phyloP scores from a whole-genome alignment of 37 sponge, comb jelly and placozoan genomes.

The Tethya wilhelma region DNA sequence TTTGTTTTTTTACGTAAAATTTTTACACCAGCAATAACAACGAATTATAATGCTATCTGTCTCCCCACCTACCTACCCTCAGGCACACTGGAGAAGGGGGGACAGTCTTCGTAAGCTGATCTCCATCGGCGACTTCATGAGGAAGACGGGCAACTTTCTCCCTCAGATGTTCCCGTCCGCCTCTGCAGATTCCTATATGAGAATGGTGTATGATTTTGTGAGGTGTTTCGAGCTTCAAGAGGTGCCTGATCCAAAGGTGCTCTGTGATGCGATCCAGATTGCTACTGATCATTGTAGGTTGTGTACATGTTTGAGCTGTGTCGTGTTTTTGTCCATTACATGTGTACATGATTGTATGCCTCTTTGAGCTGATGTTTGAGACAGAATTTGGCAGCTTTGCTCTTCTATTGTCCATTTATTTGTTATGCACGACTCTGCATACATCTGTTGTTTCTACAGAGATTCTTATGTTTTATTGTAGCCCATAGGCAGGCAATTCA shows the following conservation, averaged over 20 bases:
- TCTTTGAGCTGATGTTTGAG: not conserved
- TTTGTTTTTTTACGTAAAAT: too few species aligned
- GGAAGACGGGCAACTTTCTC: not conserved
- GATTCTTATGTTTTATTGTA: too few species aligned
- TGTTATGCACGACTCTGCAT: not conserved
- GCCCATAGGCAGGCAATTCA: too few species aligned
- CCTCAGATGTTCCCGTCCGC: not conserved
- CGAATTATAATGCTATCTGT: too few species aligned
- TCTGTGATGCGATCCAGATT: slow-evolving; percentile 38
- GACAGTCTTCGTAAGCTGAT: slow-evolving; percentile 14
- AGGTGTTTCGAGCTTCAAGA: slow-evolving; percentile 5
- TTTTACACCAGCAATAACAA: too few species aligned
- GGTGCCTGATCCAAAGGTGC: not conserved
- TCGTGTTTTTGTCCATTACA: too few species aligned
- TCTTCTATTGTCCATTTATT: too few species aligned
- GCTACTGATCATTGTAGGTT: slow-evolving; percentile 47
- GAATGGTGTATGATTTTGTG: slow-evolving; percentile 8
- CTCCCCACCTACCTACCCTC: too few species aligned
- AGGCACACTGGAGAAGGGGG: slow-evolving; percentile 25
- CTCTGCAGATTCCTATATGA: not conserved
- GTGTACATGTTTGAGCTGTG: too few species aligned
- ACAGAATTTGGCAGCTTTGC: too few species aligned
- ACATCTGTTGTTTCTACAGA: not conserved
- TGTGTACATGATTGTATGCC: too few species aligned
- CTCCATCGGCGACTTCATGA: not conserved